Evolutionary conservation across 2,797 vertebrate species (phyloP), one percentile per base, ranked within the genome.

Genomic region (Taeniopygia guttata): DNA sequence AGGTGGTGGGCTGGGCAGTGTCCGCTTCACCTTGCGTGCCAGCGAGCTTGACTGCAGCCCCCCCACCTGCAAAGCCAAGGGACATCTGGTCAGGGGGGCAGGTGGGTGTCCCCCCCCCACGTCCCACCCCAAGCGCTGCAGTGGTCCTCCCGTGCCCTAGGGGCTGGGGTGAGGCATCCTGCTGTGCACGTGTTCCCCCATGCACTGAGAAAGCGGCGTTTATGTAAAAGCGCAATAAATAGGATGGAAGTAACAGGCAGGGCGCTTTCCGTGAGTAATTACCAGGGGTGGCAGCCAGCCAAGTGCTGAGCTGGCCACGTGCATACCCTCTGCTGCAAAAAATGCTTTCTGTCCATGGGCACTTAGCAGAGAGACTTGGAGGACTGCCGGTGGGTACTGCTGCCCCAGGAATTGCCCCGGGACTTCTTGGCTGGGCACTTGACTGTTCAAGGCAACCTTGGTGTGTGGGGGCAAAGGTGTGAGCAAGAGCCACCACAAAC

Each of bases 11-110:
- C 99, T 99, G 90, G 99, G 99, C 66, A 99, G 98, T 14, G 99
- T 99, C 97, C 99, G 98, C 97, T 99, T 99, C 97, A 99, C 98
- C 98, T 99, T 99, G 97, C 99, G 99, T 96, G 98, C 99, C 97
- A 99, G 98, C 8, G 98, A 98, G 96, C 99, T 99, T 68, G 99
- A 98, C 98, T 99, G 99, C 97, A 99, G 98, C 93, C 98, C 98
- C 91, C 98, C 98, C 97, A 99, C 98, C 99, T 99, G 97, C 91
- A 97, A 97, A 94, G 48, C 56, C 78, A 92, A 88, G 46, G 52
- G 38, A 91, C 13, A 68, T 3, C 16, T 5, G 15, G 55, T 96
- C 84, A 96, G 77, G 5, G 16, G 21, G 27, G 21, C 1, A 3
- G 29, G 46, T 10, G n/a, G 17, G 7, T n/a, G 14, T 55, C 8